A percentile compares a stretch with the other conserved stretches of the same genome.
Evolutionary conservation across 2,113 vertebrate genomes (phyloP).

Genomic region (Chiloscyllium plagiosum): DNA sequence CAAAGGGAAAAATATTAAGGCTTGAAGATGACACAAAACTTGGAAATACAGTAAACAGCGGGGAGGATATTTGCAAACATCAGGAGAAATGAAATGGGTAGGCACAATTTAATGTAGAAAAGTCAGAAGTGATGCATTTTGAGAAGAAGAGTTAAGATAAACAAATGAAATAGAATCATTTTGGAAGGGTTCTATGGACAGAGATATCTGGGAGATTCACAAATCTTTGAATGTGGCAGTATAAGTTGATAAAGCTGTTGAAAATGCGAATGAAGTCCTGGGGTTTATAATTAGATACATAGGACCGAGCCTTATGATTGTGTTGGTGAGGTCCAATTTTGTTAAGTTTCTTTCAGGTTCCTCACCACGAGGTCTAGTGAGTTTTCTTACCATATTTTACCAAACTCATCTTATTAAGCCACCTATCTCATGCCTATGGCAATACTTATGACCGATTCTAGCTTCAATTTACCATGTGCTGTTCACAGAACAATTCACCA

Average conservation of each 20-base stretch:
- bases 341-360: no score
- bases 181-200: background rate
- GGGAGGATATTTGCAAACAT: background rate
- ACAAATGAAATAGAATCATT: background rate
- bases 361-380: no score
- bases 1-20: background rate
- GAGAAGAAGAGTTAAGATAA: background rate
- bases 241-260: background rate
- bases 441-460: no score
- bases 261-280: background rate
- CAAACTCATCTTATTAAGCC: no score
- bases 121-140: background rate
- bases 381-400: no score
- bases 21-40: background rate
- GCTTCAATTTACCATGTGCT: no score
- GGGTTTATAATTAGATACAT: background rate
- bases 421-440: no score
- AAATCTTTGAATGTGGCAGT: background rate
- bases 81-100: background rate
- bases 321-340: no score
- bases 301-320: no score
- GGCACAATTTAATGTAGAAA: background rate
- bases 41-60: background rate
- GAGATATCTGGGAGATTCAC: background rate
- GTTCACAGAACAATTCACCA: no score